Conservation (phyloP, 2,113 vertebrate species). For the Charina bottae region DNA sequence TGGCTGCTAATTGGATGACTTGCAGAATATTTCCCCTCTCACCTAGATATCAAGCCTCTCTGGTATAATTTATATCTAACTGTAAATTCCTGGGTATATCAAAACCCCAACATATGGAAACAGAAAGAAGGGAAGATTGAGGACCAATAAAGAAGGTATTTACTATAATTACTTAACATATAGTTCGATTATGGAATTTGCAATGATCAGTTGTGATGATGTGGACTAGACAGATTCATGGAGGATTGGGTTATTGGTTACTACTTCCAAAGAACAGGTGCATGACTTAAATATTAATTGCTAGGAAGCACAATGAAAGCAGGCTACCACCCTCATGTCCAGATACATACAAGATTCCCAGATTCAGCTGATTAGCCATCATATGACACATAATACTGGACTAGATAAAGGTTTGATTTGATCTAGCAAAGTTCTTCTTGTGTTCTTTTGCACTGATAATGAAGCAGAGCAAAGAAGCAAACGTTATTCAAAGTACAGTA, state of each 20-base stretch:
- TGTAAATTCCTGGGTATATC: too few relatives aligned
- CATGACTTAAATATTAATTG: background rate
- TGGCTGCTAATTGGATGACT: too few relatives aligned
- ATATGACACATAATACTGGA: background rate
- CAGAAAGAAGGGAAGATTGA: background rate
- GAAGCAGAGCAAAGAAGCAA: background rate
- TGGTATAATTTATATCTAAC: too few relatives aligned
- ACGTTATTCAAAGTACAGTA: background rate
- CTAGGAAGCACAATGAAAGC: background rate
- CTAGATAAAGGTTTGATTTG: background rate
- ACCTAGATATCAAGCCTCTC: too few relatives aligned
- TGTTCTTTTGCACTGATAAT: background rate
- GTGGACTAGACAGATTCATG: background rate
- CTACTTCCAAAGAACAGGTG: background rate
- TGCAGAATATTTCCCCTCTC: too few relatives aligned
- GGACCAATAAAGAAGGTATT: background rate
- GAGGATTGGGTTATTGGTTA: background rate
- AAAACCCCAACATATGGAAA: too few relatives aligned
- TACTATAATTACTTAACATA: background rate
- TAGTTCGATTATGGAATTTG: background rate
- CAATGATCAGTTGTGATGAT: background rate
- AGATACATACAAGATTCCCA: background rate
- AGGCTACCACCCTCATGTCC: background rate
- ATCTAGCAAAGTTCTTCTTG: background rate
- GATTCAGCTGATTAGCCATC: background rate